Base-by-base conservation (phyloP, 1,140 invertebrate species). In the Arctopsyche grandis region DNA sequence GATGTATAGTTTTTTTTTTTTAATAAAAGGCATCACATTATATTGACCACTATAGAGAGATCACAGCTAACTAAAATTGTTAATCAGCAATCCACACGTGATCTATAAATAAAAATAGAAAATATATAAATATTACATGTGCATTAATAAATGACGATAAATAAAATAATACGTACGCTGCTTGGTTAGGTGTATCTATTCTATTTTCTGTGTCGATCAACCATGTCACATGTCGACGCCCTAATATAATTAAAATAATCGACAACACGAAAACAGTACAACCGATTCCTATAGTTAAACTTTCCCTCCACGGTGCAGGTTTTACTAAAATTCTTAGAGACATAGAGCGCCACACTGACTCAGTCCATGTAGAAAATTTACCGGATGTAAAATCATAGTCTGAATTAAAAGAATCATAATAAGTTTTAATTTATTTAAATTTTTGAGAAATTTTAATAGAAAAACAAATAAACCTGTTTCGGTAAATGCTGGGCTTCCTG, bases 301-400 rank as follows among this genome's bases (percentile, higher is more conserved):
- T 86, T 88, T 96, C 93, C 70, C 94, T 92, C 52, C 87, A 86
- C 63, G 89, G 87, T 44, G 94, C 91, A 70, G 96, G 94, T 83
- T 93, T 91, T 5, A 98, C 86, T 85, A 97, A 98, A 86, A 98
- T 92, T 77, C 94, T 89, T 24, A 95, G 91, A 76, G 90, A 92
- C 77, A 95, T 89, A 19, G 89, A 86, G 44, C 90, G 85, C 96
- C 96, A 98, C 10, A 94, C 91, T 1, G 95, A 97, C 90, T 98
- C 97, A 21, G 96, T 95, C 97, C 97, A 98, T 9, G 95, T 94
- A 0, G 96, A 96, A 86, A 93, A 98, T 78, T 91, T 56, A 1
- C 92, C 92, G 0, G 94, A 96, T 22, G 88, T 88, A 91, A 94
- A 94, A 84, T 97, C 90, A 84, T 97, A 96, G 83, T 91, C 95